These are phyloP conservation scores for Tupiocoris notatus DNA, from an alignment of 2,888 invertebrate species.

Conservation along the genomic window DNA sequence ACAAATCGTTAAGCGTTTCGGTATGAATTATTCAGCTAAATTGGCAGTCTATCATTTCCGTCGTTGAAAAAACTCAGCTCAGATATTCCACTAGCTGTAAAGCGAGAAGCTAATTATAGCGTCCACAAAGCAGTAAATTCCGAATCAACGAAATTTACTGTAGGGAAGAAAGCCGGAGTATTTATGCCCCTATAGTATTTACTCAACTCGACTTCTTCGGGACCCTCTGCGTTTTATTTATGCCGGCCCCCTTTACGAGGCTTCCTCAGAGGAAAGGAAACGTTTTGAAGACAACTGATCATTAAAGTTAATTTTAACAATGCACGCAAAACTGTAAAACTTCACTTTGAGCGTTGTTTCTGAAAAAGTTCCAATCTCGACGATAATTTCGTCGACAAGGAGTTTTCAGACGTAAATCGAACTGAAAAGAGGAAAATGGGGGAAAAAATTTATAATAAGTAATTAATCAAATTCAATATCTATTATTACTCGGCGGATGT, in stretches of 20 bases:
- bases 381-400: no score
- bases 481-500: no score
- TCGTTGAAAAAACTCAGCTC: background rate
- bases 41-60: background rate
- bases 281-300: background rate
- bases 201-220: background rate
- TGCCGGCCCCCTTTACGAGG: background rate
- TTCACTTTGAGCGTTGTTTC: no score
- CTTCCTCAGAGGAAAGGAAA: background rate
- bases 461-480: no score
- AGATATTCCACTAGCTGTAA: background rate
- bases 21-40: no score
- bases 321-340: no score
- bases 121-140: background rate
- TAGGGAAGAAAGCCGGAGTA: background rate
- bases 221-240: background rate
- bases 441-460: no score
- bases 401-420: no score
- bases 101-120: background rate
- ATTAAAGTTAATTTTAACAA: no score
- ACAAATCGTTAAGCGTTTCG: no score
- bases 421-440: no score
- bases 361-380: no score
- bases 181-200: background rate
- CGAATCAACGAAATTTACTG: background rate